A percentile compares a stretch with the other conserved stretches of the same genome.
Evolutionary conservation across 2,888 invertebrate species (phyloP).

Genomic region (Heliconius sara): DNA sequence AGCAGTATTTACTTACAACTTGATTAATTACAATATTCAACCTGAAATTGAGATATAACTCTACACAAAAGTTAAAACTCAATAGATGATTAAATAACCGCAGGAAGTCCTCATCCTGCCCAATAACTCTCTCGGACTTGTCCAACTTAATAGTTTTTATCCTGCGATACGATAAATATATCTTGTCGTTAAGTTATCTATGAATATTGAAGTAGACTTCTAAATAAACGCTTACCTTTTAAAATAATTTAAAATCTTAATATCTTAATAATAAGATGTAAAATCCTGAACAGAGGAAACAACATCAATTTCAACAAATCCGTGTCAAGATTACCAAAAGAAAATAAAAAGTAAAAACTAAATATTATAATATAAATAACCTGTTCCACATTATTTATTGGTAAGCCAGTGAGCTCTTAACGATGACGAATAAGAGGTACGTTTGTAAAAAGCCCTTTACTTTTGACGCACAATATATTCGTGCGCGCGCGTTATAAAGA

Average conservation of each 20-base stretch:
- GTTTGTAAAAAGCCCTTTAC: constrained; percentile 77
- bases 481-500: constrained; percentile 75
- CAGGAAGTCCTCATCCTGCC: constrained; percentile 48
- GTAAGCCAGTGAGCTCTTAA: constrained; percentile 63
- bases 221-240: constrained; percentile 50
- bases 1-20: constrained; percentile 13
- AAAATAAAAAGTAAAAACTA: constrained; percentile 2
- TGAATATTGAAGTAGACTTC: constrained; percentile 64
- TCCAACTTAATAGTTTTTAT: constrained; percentile 46
- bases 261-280: constrained; percentile 60
- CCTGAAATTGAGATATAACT: constrained; percentile 23
- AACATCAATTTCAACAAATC: constrained; percentile 77
- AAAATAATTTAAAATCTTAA: constrained; percentile 11
- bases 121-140: constrained; percentile 49
- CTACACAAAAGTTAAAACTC: constrained; percentile 35
- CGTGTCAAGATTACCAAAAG: constrained; percentile 65
- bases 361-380: constrained; percentile 64
- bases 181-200: constrained; percentile 54
- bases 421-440: constrained; percentile 83
- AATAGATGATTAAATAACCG: constrained; percentile 41
- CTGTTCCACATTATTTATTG: constrained; percentile 78
- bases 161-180: constrained; percentile 46
- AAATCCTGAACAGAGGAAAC: constrained; percentile 55
- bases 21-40: constrained; percentile 31
- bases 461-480: constrained; percentile 80